phyloP scores from a whole-genome alignment of 2,113 vertebrate genomes.

The Mormyrus iriodes region DNA sequence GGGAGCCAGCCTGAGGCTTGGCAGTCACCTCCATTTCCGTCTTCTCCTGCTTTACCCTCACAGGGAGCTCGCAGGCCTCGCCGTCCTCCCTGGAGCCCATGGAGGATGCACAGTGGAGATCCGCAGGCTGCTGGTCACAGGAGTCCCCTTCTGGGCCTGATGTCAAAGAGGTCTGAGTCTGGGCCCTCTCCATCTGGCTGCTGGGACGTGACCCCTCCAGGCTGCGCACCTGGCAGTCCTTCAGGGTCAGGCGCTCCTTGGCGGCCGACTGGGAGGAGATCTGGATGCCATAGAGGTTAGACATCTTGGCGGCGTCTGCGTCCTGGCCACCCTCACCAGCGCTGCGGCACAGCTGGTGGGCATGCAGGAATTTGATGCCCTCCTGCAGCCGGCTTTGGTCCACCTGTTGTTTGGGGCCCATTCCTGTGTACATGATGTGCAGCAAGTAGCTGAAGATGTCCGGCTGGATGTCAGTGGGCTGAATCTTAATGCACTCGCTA shows the following conservation, averaged over 20 bases:
- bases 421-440: slow-evolving; percentile 96
- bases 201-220: slow-evolving; percentile 47
- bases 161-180: slow-evolving; percentile 71
- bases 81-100: slow-evolving; percentile 66
- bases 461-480: slow-evolving; percentile 93
- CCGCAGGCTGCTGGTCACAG: slow-evolving; percentile 55
- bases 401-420: slow-evolving; percentile 84
- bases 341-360: slow-evolving; percentile 82
- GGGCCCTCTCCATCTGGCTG: slow-evolving; percentile 56
- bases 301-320: slow-evolving; percentile 73
- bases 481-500: slow-evolving; percentile 98
- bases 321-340: slow-evolving; percentile 63
- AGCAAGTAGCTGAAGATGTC: slow-evolving; percentile 97
- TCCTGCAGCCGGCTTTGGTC: slow-evolving; percentile 85
- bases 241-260: slow-evolving; percentile 62
- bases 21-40: slow-evolving; percentile 64
- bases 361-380: slow-evolving; percentile 91
- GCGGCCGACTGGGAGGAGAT: slow-evolving; percentile 81
- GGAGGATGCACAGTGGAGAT: slow-evolving; percentile 50
- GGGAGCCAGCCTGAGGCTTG: slow-evolving; percentile 52
- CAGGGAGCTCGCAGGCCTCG: slow-evolving; percentile 46
- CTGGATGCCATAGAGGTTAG: slow-evolving; percentile 94
- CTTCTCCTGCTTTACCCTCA: slow-evolving; percentile 79
- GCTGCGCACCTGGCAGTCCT: slow-evolving; percentile 53
- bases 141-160: slow-evolving; percentile 71